Evolutionary conservation across 2,797 vertebrate species (phyloP), one percentile per base, ranked within the genome.

Genomic region (Characodon lateralis): DNA sequence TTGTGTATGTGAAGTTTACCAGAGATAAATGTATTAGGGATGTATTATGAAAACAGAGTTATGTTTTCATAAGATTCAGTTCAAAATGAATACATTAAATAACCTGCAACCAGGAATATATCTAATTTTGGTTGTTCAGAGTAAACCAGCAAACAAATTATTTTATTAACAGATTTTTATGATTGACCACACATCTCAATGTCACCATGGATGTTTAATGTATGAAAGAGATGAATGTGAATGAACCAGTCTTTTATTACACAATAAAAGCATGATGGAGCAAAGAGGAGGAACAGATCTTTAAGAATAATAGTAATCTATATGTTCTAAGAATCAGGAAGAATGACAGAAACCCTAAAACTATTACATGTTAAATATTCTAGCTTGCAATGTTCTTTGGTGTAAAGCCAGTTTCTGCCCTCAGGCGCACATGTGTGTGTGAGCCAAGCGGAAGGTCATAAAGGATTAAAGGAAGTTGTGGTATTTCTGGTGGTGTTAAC

Each of bases 261-360:
- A 61, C 13, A 35, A 31, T n/a, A 35, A 59, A 31, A 61, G 5
- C 14, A 31, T 31, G 26, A 61, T 63, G 8, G 16, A 61, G 2
- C 10, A 61, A 31, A 1, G 26, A 14, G 86, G 70, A 63, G 65
- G 56, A 85, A 87, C 87, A 90, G 84, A 90, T 89, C 81, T 68
- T 28, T 24, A 16, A 71, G 65, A 76, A 48, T 8, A 69, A 46
- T 35, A 50, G 80, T 78, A 73, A 9, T 66, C 18, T 5, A 22
- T 82, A 74, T 78, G 74, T 87, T 84, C 86, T 85, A 89, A 89
- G 76, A 82, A 55, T 78, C 73, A 79, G 77, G 59, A 84, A 83
- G 73, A 72, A 46, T 71, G 74, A 82, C 73, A 72, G 20, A 66
- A 68, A 14, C 24, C 39, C 24, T 2, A 68, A n/a, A 68, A n/a